Evolutionary conservation across 1,140 invertebrate species (phyloP).

Genomic region (Zaprionus inermis): DNA sequence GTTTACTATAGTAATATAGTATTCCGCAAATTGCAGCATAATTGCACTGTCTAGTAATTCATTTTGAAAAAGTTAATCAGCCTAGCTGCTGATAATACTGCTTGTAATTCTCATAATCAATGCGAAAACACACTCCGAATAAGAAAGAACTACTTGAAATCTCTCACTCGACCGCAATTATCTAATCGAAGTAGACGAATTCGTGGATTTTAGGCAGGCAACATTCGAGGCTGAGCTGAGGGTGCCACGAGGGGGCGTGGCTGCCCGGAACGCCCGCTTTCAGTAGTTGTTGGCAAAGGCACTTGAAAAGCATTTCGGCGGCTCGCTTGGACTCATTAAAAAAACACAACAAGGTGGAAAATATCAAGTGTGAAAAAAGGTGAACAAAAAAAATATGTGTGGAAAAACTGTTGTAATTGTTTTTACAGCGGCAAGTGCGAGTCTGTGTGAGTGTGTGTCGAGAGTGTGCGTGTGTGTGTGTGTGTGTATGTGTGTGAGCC

Average conservation of each 20-base stretch:
- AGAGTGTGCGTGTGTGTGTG: conserved; percentile 27
- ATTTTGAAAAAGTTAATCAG: too few species aligned
- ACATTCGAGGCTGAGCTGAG: neutral
- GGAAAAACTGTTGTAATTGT: conserved; percentile 78
- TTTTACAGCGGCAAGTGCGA: conserved; percentile 59
- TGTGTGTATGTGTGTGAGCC: conserved; percentile 31
- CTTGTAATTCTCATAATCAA: neutral
- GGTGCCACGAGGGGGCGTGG: conserved; percentile 8
- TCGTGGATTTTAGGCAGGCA: neutral
- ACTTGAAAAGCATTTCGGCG: conserved; percentile 52
- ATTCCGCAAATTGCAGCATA: neutral
- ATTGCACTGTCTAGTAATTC: neutral
- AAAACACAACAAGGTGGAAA: conserved; percentile 29
- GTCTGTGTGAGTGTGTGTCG: conserved; percentile 15
- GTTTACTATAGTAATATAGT: neutral
- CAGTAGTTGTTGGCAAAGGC: conserved; percentile 21
- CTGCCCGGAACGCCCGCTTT: neutral
- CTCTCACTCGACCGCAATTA: neutral
- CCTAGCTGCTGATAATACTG: neutral
- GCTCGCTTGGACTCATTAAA: conserved; percentile 50
- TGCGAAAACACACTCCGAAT: neutral
- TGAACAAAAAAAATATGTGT: conserved; percentile 18
- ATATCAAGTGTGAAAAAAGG: conserved; percentile 13
- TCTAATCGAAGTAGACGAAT: conserved; percentile 6
- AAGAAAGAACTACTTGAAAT: neutral